phyloP scores from a whole-genome alignment of 2,113 vertebrate species.

The Isurus oxyrinchus region DNA sequence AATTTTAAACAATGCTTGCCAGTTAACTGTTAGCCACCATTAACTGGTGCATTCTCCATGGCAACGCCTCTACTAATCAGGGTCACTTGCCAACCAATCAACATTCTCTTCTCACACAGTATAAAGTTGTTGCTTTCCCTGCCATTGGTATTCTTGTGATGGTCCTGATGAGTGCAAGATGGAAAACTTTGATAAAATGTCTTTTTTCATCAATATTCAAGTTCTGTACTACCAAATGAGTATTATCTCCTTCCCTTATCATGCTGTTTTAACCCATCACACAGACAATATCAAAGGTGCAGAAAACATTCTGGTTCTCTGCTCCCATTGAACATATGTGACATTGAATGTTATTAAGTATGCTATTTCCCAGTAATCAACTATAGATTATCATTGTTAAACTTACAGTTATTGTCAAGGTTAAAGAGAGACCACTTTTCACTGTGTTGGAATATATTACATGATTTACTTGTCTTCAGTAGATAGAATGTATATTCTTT shows the following conservation, averaged over 20 bases:
- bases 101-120: too few relatives aligned
- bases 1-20: too few relatives aligned
- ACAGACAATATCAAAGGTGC: background rate
- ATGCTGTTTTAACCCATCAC: background rate
- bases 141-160: too few relatives aligned
- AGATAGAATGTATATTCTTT: background rate
- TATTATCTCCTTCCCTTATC: background rate
- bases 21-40: too few relatives aligned
- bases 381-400: background rate
- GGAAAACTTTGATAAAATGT: too few relatives aligned
- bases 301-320: background rate
- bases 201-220: too few relatives aligned
- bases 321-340: background rate
- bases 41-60: too few relatives aligned
- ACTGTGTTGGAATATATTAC: background rate
- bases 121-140: too few relatives aligned
- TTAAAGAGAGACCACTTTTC: background rate
- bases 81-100: too few relatives aligned
- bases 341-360: background rate
- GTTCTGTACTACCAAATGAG: too few relatives aligned
- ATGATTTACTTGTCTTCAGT: background rate
- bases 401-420: background rate
- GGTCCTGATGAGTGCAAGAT: too few relatives aligned
- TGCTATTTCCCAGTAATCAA: background rate
- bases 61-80: too few relatives aligned